Evolutionary conservation across 2,113 vertebrate species (phyloP), one percentile per base, ranked within the genome.

Genomic region (Ursus arctos): DNA sequence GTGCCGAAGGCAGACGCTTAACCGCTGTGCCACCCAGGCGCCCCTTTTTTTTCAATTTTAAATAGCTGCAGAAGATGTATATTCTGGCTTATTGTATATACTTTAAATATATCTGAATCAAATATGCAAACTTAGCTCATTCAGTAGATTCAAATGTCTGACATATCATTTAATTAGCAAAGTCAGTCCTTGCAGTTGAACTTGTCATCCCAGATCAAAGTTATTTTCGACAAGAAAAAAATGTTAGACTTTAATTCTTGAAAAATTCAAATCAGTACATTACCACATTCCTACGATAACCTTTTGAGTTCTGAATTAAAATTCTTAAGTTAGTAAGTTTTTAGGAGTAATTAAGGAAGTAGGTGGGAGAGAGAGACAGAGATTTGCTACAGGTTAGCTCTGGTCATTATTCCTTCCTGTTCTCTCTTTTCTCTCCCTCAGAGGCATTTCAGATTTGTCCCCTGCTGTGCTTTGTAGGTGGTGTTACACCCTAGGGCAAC

Each of bases 171-270:
- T 63, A 95, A 88, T 72, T 72, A 72, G 51, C 7, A n/a, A 61
- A 71, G 65, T 79, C 21, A 77, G 22, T 77, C 21, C 31, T 91
- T 84, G 21, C 4, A 33, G 8, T 49, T 77, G 79, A 84, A 85
- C 24, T 31, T 24, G 24, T 57, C 59, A 91, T 24, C 8, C 8
- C 24, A 77, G 55, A 95, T 91, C 88, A 31, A 76, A 89, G 69
- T 77, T 77, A 77, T 90, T 95, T 77, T 13, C 36, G 36, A 91
- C 69, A 91, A 43, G 74, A 77, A 89, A 84, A 90, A 90, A 49
- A 85, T 57, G 51, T 47, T 84, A 67, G 71, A 69, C 2, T 67
- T 67, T 26, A 31, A 77, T 90, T 57, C 72, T 84, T 53, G 13
- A 18, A 67, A 94, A 85, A 67, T 67, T 36, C 31, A 91, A 24